These are phyloP conservation scores for Aplysina aerophoba DNA, from an alignment of 37 sponge, comb jelly and placozoan species.

Conservation along the genomic window DNA sequence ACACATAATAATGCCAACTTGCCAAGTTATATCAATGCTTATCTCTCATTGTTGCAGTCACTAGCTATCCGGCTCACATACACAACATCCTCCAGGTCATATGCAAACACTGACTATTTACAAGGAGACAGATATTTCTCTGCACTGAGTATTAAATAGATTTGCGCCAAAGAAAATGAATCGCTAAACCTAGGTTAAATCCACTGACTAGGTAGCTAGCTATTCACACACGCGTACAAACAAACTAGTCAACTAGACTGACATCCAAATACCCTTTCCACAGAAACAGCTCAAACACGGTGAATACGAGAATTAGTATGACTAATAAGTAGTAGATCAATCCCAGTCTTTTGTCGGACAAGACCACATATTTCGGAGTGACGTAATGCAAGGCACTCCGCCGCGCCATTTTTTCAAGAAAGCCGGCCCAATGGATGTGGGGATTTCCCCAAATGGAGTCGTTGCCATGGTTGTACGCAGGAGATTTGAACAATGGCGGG, in stretches of 20 bases:
- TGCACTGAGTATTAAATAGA: too few species aligned
- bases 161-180: too few species aligned
- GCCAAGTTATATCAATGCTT: too few species aligned
- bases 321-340: slow-evolving; percentile 72
- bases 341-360: slow-evolving; percentile 79
- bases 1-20: too few species aligned
- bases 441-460: neutral
- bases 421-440: neutral
- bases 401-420: slow-evolving; percentile 16
- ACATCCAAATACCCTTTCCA: slow-evolving; percentile 81
- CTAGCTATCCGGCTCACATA: too few species aligned
- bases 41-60: too few species aligned
- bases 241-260: neutral
- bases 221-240: too few species aligned
- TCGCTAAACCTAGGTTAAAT: too few species aligned
- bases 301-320: slow-evolving; percentile 62
- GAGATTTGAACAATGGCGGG: neutral
- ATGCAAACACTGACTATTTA: too few species aligned
- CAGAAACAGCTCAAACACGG: slow-evolving; percentile 66
- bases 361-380: slow-evolving; percentile 80
- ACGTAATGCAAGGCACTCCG: slow-evolving; percentile 57
- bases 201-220: too few species aligned
- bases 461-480: neutral
- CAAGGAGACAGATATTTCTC: too few species aligned
- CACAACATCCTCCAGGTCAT: too few species aligned